Base-by-base conservation (phyloP, 2,797 vertebrate species). In the Apogon hyalosoma region DNA sequence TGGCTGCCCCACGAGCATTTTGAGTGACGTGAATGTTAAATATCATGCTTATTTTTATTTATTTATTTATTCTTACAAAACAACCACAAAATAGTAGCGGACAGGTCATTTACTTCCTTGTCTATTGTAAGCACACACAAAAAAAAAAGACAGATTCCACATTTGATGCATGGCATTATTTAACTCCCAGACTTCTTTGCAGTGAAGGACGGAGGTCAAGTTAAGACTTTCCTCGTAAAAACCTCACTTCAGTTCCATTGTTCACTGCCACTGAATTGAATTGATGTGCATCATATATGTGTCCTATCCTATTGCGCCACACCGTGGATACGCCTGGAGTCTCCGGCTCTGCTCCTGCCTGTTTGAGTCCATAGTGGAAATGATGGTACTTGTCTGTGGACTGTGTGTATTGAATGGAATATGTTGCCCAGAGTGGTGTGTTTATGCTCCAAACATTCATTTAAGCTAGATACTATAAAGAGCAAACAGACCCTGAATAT, bases 261-360 rank as follows among this genome's bases (percentile, higher is more conserved):
- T 90, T 88, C 87, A 73, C 63, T 77, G 59, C 45, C 81, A 83
- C 59, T 77, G 55, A 55, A 69, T 70, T 86, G 81, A 77, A 76
- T 77, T 63, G 68, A 84, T 65, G 31, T 28, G 65, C 64, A 36
- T 45, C 59, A 57, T 11, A 52, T 77, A 69, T 62, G 66, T 90
- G 86, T 48, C 77, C 80, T 91, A 80, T 90, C 78, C 93, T 90
- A 92, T 91, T 92, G 94, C 94, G 94, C 94, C 94, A 89, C 94
- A 83, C 89, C 65, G 93, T 89, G 93, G 94, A 82, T 50, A 45
- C 3, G 39, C 24, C 2, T 31, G 24, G 70, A 49, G 33, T 41
- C 10, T 48, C 40, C 41, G 59, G 33, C 16, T 42, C 5, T 24
- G 45, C 18, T 0, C 40, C 80, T 82, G 69, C 84, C 43, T 43